phyloP scores from a whole-genome alignment of 2,888 invertebrate genomes.

The Leucophora obtusa region DNA sequence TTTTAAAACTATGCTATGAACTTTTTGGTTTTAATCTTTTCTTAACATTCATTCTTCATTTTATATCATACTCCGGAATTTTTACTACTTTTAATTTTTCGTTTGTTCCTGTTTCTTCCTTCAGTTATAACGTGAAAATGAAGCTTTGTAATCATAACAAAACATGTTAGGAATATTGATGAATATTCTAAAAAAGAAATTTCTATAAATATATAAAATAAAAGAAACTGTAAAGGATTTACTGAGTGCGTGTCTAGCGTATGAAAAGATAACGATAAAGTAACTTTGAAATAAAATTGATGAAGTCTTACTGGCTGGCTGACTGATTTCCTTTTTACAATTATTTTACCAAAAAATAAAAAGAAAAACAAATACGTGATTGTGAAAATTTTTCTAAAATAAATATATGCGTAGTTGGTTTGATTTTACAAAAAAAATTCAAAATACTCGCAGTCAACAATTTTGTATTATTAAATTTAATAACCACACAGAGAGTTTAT shows the following conservation, averaged over 20 bases:
- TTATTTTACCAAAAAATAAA: slow-evolving; percentile 14
- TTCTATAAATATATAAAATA: slow-evolving; percentile 5
- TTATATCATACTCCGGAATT: background rate
- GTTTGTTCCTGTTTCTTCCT: background rate
- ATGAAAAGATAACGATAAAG: slow-evolving; percentile 35
- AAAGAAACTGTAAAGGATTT: slow-evolving; percentile 23
- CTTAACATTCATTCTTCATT: background rate
- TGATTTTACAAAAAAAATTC: background rate
- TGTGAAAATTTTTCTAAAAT: slow-evolving; percentile 27
- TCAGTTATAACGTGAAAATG: slow-evolving; percentile 59
- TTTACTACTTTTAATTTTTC: background rate
- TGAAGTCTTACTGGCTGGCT: slow-evolving; percentile 41
- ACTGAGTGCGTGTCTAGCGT: slow-evolving; percentile 51
- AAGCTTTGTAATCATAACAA: slow-evolving; percentile 61
- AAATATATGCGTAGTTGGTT: slow-evolving; percentile 6
- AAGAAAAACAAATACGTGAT: slow-evolving; percentile 51
- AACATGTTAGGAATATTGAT: slow-evolving; percentile 63
- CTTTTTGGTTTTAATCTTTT: background rate
- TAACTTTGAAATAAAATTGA: slow-evolving; percentile 45
- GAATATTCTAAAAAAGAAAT: slow-evolving; percentile 25
- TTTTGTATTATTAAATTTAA: slow-evolving; percentile 30
- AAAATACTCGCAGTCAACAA: background rate
- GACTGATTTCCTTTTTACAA: slow-evolving; percentile 17
- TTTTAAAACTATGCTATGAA: background rate
- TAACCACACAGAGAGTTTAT: slow-evolving; percentile 21